Conservation (phyloP, 2,113 vertebrate species). For the Platichthys flesus region DNA sequence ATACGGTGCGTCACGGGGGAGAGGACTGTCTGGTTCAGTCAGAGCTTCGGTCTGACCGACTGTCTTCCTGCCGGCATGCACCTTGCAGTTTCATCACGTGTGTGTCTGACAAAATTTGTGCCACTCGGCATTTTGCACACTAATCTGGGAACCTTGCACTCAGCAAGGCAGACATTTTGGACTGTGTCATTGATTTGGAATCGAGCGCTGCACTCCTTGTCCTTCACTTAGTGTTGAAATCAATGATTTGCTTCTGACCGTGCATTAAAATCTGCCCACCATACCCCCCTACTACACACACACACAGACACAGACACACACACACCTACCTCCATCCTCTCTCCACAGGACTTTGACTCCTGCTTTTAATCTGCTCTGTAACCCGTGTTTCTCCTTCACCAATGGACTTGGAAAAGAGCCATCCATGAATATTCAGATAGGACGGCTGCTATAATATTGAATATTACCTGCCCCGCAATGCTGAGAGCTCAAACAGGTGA, state of each 20-base stretch:
- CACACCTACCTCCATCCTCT: conserved; percentile 16
- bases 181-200: conserved; percentile 82
- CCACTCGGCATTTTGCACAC: conserved; percentile 71
- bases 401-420: conserved; percentile 57
- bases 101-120: conserved; percentile 56
- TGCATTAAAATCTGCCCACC: conserved; percentile 70
- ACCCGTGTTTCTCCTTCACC: conserved; percentile 53
- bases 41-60: background rate
- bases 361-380: conserved; percentile 58
- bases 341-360: conserved; percentile 56
- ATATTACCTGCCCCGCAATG: conserved; percentile 26
- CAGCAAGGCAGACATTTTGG: conserved; percentile 76
- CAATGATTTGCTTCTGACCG: conserved; percentile 80
- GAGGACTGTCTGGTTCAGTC: conserved; percentile 25
- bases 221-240: conserved; percentile 82
- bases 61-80: background rate
- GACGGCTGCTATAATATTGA: conserved; percentile 33
- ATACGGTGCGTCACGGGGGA: conserved; percentile 28
- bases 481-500: conserved; percentile 17
- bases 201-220: conserved; percentile 76
- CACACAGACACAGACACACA: background rate
- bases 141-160: conserved; percentile 67
- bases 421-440: conserved; percentile 54
- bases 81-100: conserved; percentile 28
- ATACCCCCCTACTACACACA: conserved; percentile 1